Conservation (phyloP, 1,140 invertebrate genomes). For the Aphelinus atriplicis region DNA sequence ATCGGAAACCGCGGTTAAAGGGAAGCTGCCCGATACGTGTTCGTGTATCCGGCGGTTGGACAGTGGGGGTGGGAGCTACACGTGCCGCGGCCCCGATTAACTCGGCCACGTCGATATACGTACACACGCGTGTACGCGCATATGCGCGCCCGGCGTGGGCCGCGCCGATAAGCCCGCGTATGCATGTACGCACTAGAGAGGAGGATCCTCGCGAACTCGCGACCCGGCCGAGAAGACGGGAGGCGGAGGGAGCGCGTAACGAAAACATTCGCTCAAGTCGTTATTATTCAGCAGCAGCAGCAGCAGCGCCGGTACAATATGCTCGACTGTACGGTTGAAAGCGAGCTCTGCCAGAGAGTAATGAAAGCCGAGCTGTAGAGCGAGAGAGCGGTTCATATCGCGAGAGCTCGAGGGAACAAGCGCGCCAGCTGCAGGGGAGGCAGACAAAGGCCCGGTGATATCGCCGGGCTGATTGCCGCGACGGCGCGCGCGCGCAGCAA, state of each 20-base stretch:
- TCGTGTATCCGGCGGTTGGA: no score
- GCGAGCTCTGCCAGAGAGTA: background rate
- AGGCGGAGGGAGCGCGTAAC: background rate
- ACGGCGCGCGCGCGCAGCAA: no score
- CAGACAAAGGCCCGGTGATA: background rate
- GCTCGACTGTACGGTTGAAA: background rate
- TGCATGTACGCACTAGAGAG: background rate
- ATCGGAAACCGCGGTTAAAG: background rate
- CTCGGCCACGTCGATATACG: background rate
- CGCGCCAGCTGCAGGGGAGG: background rate
- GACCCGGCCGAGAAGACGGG: background rate
- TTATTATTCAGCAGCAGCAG: constrained; percentile 16
- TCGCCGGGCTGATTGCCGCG: no score
- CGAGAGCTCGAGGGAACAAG: background rate
- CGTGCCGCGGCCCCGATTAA: background rate
- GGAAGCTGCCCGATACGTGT: no score
- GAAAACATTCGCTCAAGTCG: constrained; percentile 22
- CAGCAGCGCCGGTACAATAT: constrained; percentile 15
- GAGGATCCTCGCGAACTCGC: no score
- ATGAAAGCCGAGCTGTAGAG: background rate
- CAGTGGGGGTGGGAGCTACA: background rate
- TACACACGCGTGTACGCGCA: background rate
- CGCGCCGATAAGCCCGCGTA: background rate
- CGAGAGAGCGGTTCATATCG: background rate
- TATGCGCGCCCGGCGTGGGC: background rate